These are phyloP conservation scores for Saguinus imperator DNA, from an alignment of 2,113 vertebrate species.

Conservation along the genomic window DNA sequence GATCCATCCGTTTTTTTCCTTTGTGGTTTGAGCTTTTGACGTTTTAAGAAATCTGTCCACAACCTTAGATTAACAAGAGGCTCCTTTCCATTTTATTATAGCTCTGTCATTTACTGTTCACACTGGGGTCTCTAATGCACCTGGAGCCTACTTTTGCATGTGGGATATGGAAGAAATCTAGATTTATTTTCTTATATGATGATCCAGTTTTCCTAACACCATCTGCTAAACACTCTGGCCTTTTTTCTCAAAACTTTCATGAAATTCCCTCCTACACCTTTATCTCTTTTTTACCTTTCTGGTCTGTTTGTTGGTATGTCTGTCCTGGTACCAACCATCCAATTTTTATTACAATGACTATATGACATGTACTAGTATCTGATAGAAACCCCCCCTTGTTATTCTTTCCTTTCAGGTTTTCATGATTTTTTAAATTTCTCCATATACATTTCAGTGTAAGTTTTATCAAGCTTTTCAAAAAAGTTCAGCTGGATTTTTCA, in stretches of 20 bases:
- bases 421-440: background rate
- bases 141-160: background rate
- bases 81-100: background rate
- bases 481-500: background rate
- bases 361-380: background rate
- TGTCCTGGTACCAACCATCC: background rate
- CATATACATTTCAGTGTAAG: background rate
- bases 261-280: background rate
- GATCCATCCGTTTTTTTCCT: background rate
- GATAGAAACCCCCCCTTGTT: background rate
- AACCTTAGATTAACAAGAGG: background rate
- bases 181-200: background rate
- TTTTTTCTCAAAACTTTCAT: background rate
- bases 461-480: slow-evolving; percentile 24
- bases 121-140: background rate
- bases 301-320: background rate
- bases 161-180: background rate
- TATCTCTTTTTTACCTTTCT: background rate
- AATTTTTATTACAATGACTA: background rate
- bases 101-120: background rate
- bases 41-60: background rate
- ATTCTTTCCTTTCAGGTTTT: background rate
- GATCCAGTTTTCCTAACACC: background rate
- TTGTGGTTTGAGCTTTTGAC: background rate
- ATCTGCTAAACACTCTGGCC: background rate